Evolutionary conservation across 2,888 invertebrate species (phyloP), one percentile per base, ranked within the genome.

Genomic region (Ichneumon xanthorius): DNA sequence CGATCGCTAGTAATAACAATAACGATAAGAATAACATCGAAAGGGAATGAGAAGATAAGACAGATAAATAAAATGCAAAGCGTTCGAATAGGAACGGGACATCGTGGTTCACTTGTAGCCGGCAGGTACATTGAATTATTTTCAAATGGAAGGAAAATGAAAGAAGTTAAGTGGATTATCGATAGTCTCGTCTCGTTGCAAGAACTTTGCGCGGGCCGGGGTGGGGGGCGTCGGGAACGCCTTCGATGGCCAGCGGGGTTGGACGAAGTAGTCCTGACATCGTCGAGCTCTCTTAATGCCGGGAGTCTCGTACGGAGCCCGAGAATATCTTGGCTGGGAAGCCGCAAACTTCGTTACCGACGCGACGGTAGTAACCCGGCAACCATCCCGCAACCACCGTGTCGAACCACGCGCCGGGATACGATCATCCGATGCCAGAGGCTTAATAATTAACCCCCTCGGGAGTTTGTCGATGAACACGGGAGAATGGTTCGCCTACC

Each of bases 381-480:
- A 30, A 77, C 65, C 71, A 76, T 48, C 48, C 48, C 33, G 19
- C 40, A 58, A 58, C 73, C 73, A 55, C 58, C 61, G 30, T n/a
- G 61, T 30, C 26, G 40, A 73, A 45, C 73, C 53, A 19, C 72
- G 37, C 58, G 55, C 78, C 67, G 53, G 63, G 26, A 19, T 45
- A 48, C 71, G 75, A 26, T 65, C 55, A 71, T 55, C 75, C 80
- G 33, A 37, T 67, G 67, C 67, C 61, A 22, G 67, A 45, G 77
- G 61, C 33, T 82, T 80, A 63, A 85, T 85, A 85, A 85, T 85
- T 80, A 83, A 77, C 72, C 83, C 80, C 72, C 79, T 71, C 71
- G 75, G 70, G 82, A 80, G 48, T 30, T 82, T 84, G 71, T 33
- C 76, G 58, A 65, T 48, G 45, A 71, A 65, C 58, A 76, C 37